Percentiles rank a stretch among this genome's conserved stretches.
Conservation (phyloP, 2,113 vertebrate genomes). For the Rynchops niger region DNA sequence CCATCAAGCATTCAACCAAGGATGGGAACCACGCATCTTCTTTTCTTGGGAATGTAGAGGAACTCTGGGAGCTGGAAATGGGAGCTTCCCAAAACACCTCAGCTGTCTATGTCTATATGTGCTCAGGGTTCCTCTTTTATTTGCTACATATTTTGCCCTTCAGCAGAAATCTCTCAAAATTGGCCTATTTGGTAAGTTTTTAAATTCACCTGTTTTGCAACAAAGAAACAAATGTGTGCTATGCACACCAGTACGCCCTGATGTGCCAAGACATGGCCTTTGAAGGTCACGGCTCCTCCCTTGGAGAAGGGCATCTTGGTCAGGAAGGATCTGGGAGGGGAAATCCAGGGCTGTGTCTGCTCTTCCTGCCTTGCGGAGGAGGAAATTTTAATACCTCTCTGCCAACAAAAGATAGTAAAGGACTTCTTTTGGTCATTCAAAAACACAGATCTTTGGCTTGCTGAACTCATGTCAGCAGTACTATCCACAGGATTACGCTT, state of each 20-base stretch:
- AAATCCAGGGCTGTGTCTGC: slow-evolving; percentile 34
- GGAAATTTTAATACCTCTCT: slow-evolving; percentile 39
- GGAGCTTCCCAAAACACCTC: not conserved
- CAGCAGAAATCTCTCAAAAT: not conserved
- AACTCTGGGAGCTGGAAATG: not conserved
- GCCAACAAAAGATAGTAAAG: slow-evolving; percentile 38
- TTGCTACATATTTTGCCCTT: not conserved
- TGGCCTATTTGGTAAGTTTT: not conserved
- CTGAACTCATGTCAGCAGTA: not conserved
- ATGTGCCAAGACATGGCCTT: not conserved
- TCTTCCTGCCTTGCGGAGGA: slow-evolving; percentile 13
- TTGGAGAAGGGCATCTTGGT: slow-evolving; percentile 14
- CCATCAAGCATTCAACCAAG: slow-evolving; percentile 16
- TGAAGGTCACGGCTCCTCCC: slow-evolving; percentile 6
- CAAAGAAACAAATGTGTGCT: not conserved
- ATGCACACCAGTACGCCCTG: not conserved
- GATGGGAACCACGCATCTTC: slow-evolving; percentile 22
- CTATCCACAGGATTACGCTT: not conserved
- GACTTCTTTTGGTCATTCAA: not conserved
- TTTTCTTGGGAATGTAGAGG: not conserved
- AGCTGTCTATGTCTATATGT: not conserved
- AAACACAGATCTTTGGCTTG: not conserved
- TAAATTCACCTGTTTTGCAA: not conserved
- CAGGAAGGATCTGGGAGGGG: slow-evolving; percentile 60
- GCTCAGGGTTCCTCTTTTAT: not conserved